A percentile compares a stretch with the other conserved stretches of the same genome.
Conservation (phyloP, 2,113 vertebrate genomes). For the Xenotilapia longispinis region DNA sequence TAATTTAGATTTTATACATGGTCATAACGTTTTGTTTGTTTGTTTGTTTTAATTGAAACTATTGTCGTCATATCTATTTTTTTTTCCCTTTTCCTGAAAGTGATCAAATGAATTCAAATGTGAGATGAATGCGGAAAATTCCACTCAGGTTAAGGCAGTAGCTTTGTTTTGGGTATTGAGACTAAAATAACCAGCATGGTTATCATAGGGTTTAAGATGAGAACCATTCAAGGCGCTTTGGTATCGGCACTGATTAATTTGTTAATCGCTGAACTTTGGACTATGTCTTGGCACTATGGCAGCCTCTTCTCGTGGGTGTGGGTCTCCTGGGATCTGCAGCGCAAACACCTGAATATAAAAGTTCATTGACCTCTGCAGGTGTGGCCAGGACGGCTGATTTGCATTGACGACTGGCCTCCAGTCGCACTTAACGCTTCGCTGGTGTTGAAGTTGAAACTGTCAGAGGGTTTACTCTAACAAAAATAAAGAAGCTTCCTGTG, state of each 20-base stretch:
- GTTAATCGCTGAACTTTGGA: not conserved
- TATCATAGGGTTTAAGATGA: not conserved
- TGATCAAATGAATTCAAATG: not conserved
- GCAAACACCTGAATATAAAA: conserved; percentile 46
- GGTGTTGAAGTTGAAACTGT: not conserved
- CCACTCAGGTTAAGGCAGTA: not conserved
- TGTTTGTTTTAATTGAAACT: not conserved
- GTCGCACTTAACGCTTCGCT: not conserved
- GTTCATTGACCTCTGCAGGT: conserved; percentile 61
- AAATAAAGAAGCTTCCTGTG: not conserved
- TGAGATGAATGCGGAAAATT: not conserved
- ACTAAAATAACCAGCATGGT: not conserved
- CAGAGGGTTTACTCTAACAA: not conserved
- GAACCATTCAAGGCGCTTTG: not conserved
- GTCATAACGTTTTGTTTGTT: not conserved
- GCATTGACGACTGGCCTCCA: not conserved
- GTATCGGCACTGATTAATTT: not conserved
- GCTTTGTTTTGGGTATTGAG: not conserved
- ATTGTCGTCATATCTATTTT: not conserved
- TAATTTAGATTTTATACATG: not conserved
- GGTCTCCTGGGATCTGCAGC: not conserved
- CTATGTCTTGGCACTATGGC: not conserved
- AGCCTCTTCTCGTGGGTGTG: not conserved
- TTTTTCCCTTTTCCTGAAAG: not conserved
- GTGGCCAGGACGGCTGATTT: conserved; percentile 17